Evolutionary conservation across 2,113 vertebrate genomes (phyloP).

Genomic region (Epinephelus fuscoguttatus): DNA sequence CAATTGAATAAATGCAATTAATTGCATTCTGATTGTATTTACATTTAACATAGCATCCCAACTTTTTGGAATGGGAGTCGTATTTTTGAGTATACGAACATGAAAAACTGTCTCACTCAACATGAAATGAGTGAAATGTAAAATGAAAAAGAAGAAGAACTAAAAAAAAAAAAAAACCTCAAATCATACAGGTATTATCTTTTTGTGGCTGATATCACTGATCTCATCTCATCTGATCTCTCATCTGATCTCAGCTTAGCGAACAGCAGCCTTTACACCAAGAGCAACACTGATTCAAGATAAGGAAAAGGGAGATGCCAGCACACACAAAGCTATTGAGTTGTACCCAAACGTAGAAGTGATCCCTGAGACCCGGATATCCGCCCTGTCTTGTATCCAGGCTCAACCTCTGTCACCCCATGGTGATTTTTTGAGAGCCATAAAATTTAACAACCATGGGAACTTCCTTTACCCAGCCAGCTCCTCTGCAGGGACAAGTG

Average conservation of each 20-base stretch:
- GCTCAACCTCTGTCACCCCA: conserved; percentile 32
- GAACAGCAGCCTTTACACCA: not conserved
- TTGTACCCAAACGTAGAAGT: conserved; percentile 3
- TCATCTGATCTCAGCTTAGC: too few relatives aligned
- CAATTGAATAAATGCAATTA: too few relatives aligned
- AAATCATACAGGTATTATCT: not conserved
- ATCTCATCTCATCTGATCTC: too few relatives aligned
- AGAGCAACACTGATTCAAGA: conserved; percentile 6
- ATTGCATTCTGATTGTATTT: too few relatives aligned
- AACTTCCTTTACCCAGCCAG: conserved; percentile 62
- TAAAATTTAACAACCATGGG: conserved; percentile 71
- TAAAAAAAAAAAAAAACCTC: not conserved
- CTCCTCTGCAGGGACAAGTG: conserved; percentile 28
- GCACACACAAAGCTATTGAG: conserved; percentile 13
- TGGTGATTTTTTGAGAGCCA: conserved; percentile 45
- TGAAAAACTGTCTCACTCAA: not conserved
- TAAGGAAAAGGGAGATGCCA: not conserved
- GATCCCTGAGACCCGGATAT: conserved; percentile 27
- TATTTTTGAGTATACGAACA: too few relatives aligned
- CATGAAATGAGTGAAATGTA: not conserved
- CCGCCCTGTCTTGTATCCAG: conserved; percentile 37
- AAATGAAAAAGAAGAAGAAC: not conserved
- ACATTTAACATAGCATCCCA: too few relatives aligned
- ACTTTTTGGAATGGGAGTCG: too few relatives aligned
- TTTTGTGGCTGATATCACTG: too few relatives aligned